These are phyloP conservation scores for Ceratina australensis DNA, from an alignment of 1,140 invertebrate genomes.

Conservation along the genomic window DNA sequence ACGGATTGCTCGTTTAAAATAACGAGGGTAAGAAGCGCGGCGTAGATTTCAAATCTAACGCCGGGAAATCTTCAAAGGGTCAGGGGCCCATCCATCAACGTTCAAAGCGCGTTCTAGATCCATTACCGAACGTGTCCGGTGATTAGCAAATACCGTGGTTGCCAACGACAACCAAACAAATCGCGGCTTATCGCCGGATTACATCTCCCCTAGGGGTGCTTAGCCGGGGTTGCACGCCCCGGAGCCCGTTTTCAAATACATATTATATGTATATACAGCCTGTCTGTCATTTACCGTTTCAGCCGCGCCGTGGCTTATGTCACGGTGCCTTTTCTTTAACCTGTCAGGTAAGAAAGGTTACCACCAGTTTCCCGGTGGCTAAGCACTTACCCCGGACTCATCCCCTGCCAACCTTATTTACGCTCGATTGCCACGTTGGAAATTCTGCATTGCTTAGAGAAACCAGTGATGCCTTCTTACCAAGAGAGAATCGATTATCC, in stretches of 20 bases:
- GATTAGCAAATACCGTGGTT: constrained; percentile 69
- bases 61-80: constrained; percentile 50
- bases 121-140: constrained; percentile 71
- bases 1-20: not conserved
- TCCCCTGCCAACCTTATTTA: constrained; percentile 41
- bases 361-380: constrained; percentile 28
- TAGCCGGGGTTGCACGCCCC: constrained; percentile 39
- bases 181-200: constrained; percentile 71
- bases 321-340: constrained; percentile 50
- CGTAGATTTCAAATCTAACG: not conserved
- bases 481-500: not conserved
- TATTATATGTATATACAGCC: constrained; percentile 61
- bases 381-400: constrained; percentile 26
- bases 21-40: constrained; percentile 23
- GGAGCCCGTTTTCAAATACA: constrained; percentile 40
- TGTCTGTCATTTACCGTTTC: constrained; percentile 60
- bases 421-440: not conserved
- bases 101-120: constrained; percentile 61
- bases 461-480: not conserved
- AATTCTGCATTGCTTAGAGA: not conserved
- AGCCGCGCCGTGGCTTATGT: constrained; percentile 55
- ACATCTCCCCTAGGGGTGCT: constrained; percentile 69
- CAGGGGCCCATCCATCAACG: constrained; percentile 57
- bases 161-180: constrained; percentile 75
- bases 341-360: constrained; percentile 53